Conservation (phyloP, 92 coral and sea anemone species). For the Parazoanthus swiftii region DNA sequence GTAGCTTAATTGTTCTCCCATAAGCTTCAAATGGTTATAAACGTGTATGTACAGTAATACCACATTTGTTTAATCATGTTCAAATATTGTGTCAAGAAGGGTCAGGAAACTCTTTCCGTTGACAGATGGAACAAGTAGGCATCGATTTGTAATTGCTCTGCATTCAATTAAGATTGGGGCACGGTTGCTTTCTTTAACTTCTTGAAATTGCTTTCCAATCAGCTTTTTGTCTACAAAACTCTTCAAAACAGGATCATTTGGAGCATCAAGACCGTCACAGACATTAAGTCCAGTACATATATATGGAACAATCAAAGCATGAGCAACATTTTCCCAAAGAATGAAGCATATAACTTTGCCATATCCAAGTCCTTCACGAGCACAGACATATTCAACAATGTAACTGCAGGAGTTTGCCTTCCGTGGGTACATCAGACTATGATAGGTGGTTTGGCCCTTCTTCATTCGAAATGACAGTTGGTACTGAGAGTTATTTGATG, state of each 20-base stretch:
- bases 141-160: conserved; percentile 36
- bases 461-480: conserved; percentile 47
- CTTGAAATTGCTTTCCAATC: conserved; percentile 39
- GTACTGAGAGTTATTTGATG: neutral
- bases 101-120: conserved; percentile 51
- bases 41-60: too few species aligned
- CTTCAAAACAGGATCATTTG: conserved; percentile 47
- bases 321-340: neutral
- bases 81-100: conserved; percentile 55
- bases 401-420: conserved; percentile 61
- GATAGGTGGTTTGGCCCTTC: conserved; percentile 45
- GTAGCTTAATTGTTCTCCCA: too few species aligned
- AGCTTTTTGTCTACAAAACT: conserved; percentile 34
- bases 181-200: conserved; percentile 39
- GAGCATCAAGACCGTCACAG: conserved; percentile 42
- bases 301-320: neutral
- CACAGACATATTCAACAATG: conserved; percentile 27
- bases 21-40: too few species aligned
- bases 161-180: conserved; percentile 3
- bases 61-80: conserved; percentile 41
- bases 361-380: neutral
- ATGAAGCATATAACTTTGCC: conserved; percentile 55
- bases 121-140: conserved; percentile 16
- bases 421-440: conserved; percentile 56
- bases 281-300: conserved; percentile 34